Percentiles rank a stretch among this genome's conserved stretches.
phyloP scores from a whole-genome alignment of 2,113 vertebrate species.

The Climacteris rufus region DNA sequence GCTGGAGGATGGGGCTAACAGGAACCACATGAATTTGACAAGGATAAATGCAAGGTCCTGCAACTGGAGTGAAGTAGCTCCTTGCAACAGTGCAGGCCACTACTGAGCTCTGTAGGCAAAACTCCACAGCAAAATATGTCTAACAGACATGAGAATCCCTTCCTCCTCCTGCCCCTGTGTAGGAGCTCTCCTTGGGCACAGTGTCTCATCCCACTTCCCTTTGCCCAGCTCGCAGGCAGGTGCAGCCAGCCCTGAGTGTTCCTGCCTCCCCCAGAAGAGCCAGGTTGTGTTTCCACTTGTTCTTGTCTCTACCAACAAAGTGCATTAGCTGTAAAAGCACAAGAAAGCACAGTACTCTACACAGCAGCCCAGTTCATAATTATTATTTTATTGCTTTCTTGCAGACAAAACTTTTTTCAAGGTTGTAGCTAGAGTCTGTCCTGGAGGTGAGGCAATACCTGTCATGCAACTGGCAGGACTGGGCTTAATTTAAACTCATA shows the following conservation, averaged over 20 bases:
- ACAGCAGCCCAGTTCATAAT: background rate
- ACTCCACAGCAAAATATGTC: background rate
- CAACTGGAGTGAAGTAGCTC: background rate
- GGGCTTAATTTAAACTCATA: background rate
- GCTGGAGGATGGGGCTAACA: background rate
- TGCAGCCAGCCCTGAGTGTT: fast-evolving
- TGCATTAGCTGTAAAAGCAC: background rate
- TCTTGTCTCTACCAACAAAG: background rate
- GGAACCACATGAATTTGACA: background rate
- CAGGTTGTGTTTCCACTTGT: background rate
- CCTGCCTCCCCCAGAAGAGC: background rate
- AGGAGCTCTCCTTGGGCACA: background rate
- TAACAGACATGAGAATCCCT: fast-evolving
- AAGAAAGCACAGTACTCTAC: background rate
- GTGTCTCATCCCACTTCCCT: background rate
- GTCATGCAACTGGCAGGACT: background rate
- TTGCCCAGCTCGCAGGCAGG: background rate
- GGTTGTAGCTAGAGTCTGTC: background rate
- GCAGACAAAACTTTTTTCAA: background rate
- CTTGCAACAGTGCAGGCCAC: background rate
- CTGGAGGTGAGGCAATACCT: background rate
- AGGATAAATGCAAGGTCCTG: background rate
- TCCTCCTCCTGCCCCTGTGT: background rate
- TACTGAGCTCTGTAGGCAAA: background rate
- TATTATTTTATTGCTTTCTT: slow-evolving; percentile 15